phyloP scores from a whole-genome alignment of 2,888 invertebrate genomes.

The Cheilosia soror region DNA sequence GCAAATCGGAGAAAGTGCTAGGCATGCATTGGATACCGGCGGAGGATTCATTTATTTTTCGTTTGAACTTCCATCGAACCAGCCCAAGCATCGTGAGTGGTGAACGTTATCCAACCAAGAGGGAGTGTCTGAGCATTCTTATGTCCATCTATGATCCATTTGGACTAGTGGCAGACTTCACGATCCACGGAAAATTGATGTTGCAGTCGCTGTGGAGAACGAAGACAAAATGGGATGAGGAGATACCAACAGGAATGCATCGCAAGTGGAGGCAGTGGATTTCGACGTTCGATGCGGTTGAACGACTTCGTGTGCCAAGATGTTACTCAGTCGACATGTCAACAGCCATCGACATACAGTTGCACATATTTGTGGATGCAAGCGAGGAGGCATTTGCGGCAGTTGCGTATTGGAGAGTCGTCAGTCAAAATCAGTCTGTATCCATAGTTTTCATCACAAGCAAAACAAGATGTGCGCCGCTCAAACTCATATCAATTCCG shows the following conservation, averaged over 20 bases:
- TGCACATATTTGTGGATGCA: constrained; percentile 15
- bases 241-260: not conserved
- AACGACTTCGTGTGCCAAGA: not conserved
- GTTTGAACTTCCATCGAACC: constrained; percentile 31
- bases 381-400: constrained; percentile 21
- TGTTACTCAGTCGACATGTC: constrained; percentile 21
- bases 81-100: constrained; percentile 16
- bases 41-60: constrained; percentile 23
- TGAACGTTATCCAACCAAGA: constrained; percentile 35
- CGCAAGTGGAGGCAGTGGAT: constrained; percentile 5
- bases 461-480: constrained; percentile 9
- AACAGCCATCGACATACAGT: not conserved
- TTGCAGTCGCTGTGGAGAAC: constrained; percentile 22
- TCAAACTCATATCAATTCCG: constrained; percentile 10
- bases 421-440: not conserved
- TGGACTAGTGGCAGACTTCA: constrained; percentile 37
- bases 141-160: constrained; percentile 38
- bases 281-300: constrained; percentile 7
- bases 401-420: not conserved
- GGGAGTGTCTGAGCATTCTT: constrained; percentile 33
- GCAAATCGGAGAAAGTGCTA: not conserved
- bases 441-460: not conserved
- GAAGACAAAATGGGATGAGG: constrained; percentile 19
- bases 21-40: constrained; percentile 16
- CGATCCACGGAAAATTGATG: constrained; percentile 10